A percentile compares a stretch with the other conserved stretches of the same genome.
Conservation (phyloP, 2,113 vertebrate species). For the Podiceps cristatus region DNA sequence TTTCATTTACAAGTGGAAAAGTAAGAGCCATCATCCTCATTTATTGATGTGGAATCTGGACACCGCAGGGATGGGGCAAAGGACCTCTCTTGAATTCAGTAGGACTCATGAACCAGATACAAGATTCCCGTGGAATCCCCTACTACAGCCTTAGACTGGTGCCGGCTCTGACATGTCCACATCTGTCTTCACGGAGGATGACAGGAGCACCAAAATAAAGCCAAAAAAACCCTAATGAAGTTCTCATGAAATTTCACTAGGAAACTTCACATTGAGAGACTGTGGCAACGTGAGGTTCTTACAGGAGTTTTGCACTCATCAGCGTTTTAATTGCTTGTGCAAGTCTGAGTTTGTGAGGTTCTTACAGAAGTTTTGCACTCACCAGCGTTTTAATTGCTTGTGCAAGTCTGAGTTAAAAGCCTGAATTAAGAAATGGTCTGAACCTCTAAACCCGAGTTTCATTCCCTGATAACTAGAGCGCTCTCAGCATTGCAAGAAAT, state of each 20-base stretch:
- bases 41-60: neutral
- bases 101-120: neutral
- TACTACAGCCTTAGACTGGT: neutral
- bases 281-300: accelerated
- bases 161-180: neutral
- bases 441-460: neutral
- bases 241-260: neutral
- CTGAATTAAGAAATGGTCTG: neutral
- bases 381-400: neutral
- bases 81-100: neutral
- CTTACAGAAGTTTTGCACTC: neutral
- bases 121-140: neutral
- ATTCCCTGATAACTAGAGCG: neutral
- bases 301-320: neutral
- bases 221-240: neutral
- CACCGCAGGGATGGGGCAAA: neutral
- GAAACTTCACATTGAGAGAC: neutral
- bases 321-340: neutral
- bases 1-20: neutral
- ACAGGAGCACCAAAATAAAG: neutral
- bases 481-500: neutral
- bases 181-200: neutral
- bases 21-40: neutral
- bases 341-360: neutral
- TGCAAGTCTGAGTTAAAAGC: neutral